Evolutionary conservation across 2,888 invertebrate genomes (phyloP), one percentile per base, ranked within the genome.

Genomic region (Tuberolachnus salignus): DNA sequence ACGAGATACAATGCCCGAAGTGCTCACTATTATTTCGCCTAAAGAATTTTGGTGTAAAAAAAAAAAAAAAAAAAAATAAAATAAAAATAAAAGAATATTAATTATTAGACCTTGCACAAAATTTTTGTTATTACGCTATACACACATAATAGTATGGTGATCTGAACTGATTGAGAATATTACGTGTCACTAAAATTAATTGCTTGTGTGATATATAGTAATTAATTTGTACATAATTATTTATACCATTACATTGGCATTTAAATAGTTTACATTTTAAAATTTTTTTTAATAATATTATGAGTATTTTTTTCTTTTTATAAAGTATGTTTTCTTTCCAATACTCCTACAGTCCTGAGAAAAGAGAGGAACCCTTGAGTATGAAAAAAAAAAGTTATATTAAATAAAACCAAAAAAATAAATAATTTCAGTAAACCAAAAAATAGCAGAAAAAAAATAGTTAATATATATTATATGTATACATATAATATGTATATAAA

Each of bases 291-390:
- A 34, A 34, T 34, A 34, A 34, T 4, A 34, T 34, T 34, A 6
- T 34, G 6, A 34, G 34, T 34, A 34, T 34, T 34, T 34, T 6
- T 44, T 34, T 34, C 34, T 44, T n/a, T n/a, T n/a, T 46, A 44
- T 44, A 71, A 59, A 71, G 46, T 13, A 16, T 63, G 63, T 51
- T 63, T 73, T 73, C 21, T 73, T 63, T 73, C 51, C 73, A 73
- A 73, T 51, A 63, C 49, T 73, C 19, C 49, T 72, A 70, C 23
- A 34, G 61, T 72, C 73, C 63, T 73, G 51, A 73, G 16, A 73
- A 73, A 63, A 72, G 19, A 51, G 51, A 61, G 61, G 51, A 73
- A 63, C 73, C 73, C 73, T 63, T 34, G 51, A 61, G 61, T 19
- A 63, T 63, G 53, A 63, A 11, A 34, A 49, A 72, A 63, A 73